phyloP scores from a whole-genome alignment of 2,797 vertebrate species.

The Lacerta agilis region DNA sequence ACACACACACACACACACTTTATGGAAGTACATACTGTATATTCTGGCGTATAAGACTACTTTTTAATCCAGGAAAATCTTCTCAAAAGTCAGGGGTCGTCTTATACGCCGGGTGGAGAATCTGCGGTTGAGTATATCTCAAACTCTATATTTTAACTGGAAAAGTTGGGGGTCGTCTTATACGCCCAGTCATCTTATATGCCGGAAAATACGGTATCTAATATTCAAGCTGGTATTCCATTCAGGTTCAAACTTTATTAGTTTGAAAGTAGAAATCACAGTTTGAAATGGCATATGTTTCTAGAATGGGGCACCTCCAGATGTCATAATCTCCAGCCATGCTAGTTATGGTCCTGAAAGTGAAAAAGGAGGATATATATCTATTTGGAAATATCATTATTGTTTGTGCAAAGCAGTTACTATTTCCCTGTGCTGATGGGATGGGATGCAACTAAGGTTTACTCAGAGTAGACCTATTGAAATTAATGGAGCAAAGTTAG shows the following conservation, averaged over 20 bases:
- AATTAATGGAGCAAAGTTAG: too few relatives aligned
- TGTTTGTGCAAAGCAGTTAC: neutral
- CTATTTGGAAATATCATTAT: too few relatives aligned
- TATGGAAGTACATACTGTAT: constrained; percentile 23
- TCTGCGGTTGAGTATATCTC: too few relatives aligned
- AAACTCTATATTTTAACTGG: too few relatives aligned
- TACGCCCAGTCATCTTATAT: too few relatives aligned
- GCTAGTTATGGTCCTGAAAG: neutral
- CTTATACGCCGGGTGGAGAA: too few relatives aligned
- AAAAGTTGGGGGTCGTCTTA: too few relatives aligned
- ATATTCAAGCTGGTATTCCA: constrained; percentile 47
- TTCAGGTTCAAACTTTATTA: constrained; percentile 41
- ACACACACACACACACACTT: constrained; percentile 9
- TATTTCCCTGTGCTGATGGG: neutral
- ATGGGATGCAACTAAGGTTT: too few relatives aligned
- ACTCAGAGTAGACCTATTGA: too few relatives aligned
- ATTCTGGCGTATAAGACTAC: too few relatives aligned
- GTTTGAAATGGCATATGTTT: constrained; percentile 60
- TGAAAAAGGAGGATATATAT: neutral
- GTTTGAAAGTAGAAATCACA: constrained; percentile 59
- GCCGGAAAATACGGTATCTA: neutral
- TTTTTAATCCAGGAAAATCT: too few relatives aligned
- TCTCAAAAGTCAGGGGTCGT: too few relatives aligned
- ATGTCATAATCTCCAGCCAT: neutral
- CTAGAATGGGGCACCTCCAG: neutral